These are phyloP conservation scores for Penelope pileata DNA, from an alignment of 2,113 vertebrate species.

Conservation along the genomic window DNA sequence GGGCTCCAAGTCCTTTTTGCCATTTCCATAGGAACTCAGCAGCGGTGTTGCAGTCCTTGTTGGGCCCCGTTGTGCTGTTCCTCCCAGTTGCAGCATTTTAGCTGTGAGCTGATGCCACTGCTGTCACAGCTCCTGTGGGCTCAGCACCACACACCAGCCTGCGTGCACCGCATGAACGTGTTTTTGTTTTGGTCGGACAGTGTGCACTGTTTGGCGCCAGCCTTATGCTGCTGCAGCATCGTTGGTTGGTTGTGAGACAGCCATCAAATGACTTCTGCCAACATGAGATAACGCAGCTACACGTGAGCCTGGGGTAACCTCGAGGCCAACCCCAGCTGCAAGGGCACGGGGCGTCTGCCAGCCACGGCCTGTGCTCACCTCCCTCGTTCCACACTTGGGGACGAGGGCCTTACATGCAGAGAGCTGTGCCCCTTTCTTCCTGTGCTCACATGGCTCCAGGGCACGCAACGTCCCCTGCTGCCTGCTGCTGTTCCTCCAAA, in stretches of 20 bases:
- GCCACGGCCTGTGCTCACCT: neutral
- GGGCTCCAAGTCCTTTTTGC: neutral
- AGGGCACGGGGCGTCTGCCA: neutral
- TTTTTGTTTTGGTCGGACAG: fast-evolving
- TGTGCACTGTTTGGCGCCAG: neutral
- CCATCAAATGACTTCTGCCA: neutral
- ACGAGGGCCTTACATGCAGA: neutral
- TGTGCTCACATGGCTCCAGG: neutral
- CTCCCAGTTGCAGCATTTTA: neutral
- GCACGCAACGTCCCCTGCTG: fast-evolving
- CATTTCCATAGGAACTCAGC: neutral
- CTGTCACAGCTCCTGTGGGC: neutral
- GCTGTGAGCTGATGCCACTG: neutral
- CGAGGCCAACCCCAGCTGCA: neutral
- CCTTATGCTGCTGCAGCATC: neutral
- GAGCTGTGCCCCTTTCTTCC: neutral
- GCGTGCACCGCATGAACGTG: neutral
- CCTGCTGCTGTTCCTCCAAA: neutral
- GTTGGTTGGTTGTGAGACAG: neutral
- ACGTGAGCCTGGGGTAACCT: neutral
- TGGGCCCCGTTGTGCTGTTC: neutral
- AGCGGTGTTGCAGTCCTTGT: neutral
- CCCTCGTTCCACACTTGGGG: neutral
- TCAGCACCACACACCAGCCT: neutral
- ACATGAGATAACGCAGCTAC: fast-evolving